Conservation (phyloP, 2,797 vertebrate genomes). For the Danio kyathit region DNA sequence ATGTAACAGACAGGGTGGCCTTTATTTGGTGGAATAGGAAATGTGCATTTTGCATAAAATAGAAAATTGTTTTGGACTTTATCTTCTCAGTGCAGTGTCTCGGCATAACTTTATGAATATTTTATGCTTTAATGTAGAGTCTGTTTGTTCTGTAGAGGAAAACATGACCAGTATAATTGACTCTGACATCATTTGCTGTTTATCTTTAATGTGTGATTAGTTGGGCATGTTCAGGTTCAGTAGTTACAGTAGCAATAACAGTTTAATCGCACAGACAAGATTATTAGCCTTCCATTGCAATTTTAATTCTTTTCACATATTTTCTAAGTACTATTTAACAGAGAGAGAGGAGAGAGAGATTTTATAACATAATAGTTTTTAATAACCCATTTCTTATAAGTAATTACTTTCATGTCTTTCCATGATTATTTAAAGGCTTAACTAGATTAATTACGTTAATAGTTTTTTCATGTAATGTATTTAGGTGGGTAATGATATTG, state of each 20-base stretch:
- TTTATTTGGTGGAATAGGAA: background rate
- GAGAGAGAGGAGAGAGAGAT: too few relatives aligned
- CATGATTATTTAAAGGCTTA: too few relatives aligned
- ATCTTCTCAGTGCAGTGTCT: constrained; percentile 6
- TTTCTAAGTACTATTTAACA: too few relatives aligned
- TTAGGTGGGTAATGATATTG: too few relatives aligned
- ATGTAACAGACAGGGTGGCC: background rate
- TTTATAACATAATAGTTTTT: too few relatives aligned
- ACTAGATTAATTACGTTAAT: too few relatives aligned
- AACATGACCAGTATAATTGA: background rate
- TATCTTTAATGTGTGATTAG: background rate
- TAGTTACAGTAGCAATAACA: background rate
- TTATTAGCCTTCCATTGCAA: too few relatives aligned
- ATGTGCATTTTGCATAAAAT: background rate
- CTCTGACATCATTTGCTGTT: background rate
- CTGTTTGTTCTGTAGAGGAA: background rate
- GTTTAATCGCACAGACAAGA: background rate
- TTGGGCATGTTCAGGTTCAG: background rate
- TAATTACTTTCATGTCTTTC: too few relatives aligned
- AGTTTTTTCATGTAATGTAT: too few relatives aligned
- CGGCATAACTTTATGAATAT: background rate
- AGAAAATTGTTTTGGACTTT: background rate
- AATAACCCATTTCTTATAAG: too few relatives aligned
- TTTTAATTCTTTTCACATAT: too few relatives aligned
- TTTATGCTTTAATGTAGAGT: background rate